These are phyloP conservation scores for Chrysemys picta DNA, from an alignment of 2,113 vertebrate genomes.

Conservation along the genomic window DNA sequence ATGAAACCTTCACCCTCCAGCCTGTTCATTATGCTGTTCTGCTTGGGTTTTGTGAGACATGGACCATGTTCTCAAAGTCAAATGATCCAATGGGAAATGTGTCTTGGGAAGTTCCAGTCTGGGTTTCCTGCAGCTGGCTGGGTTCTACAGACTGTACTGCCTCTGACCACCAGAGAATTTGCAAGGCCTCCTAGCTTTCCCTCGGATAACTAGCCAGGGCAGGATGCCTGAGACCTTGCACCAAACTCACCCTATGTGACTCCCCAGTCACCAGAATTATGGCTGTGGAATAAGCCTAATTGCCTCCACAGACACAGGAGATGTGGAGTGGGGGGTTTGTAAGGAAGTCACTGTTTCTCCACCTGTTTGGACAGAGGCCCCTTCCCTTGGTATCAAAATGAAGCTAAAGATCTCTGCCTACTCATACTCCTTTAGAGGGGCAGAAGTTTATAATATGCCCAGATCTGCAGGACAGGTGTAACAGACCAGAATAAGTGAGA, in stretches of 20 bases:
- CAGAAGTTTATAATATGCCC: neutral
- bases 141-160: neutral
- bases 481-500: neutral
- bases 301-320: neutral
- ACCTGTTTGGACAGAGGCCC: neutral
- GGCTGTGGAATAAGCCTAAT: neutral
- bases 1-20: neutral
- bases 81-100: neutral
- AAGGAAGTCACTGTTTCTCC: neutral
- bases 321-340: fast-evolving
- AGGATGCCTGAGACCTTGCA: neutral
- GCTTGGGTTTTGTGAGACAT: neutral
- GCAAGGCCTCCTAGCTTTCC: neutral
- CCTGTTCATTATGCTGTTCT: neutral
- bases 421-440: neutral
- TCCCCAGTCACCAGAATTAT: neutral
- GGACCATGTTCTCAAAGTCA: neutral
- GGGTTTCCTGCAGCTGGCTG: neutral
- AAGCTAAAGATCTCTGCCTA: neutral
- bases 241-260: neutral
- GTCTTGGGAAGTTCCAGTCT: neutral
- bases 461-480: neutral
- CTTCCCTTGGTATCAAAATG: neutral
- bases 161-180: neutral
- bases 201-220: neutral